A percentile compares a stretch with the other conserved stretches of the same genome.
Evolutionary conservation across 2,888 invertebrate species (phyloP).

Genomic region (Mylabris sibirica): DNA sequence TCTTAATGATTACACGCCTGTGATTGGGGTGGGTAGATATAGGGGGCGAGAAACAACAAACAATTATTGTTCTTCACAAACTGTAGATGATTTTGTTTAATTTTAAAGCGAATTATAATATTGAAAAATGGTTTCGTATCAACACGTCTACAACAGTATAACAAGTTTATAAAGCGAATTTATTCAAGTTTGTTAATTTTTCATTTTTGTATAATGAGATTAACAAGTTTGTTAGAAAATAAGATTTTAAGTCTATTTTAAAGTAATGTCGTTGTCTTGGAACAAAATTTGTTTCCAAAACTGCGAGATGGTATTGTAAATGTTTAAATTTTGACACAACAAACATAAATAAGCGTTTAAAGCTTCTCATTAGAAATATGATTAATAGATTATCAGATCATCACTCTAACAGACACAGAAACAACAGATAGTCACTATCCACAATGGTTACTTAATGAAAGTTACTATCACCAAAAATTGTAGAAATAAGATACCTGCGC

Average conservation of each 20-base stretch:
- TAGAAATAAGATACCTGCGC: too few relatives aligned
- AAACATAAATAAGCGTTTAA: too few relatives aligned
- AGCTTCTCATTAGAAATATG: too few relatives aligned
- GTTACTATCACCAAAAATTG: too few relatives aligned
- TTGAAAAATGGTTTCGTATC: not conserved
- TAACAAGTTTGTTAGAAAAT: constrained; percentile 23
- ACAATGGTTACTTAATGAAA: too few relatives aligned
- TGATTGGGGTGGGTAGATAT: too few relatives aligned
- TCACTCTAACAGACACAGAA: too few relatives aligned
- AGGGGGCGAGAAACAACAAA: not conserved
- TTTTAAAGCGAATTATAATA: not conserved
- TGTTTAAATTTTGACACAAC: too few relatives aligned
- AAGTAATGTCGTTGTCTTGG: not conserved
- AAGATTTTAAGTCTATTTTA: constrained; percentile 23
- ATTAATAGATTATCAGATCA: too few relatives aligned
- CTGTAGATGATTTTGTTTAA: not conserved
- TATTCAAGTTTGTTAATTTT: constrained; percentile 30
- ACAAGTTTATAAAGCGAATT: constrained; percentile 5
- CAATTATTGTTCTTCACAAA: not conserved
- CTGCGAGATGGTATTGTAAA: too few relatives aligned
- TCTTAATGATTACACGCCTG: too few relatives aligned
- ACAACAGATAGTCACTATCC: too few relatives aligned
- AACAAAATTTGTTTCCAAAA: not conserved
- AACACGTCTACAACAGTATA: not conserved
- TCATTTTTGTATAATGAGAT: constrained; percentile 26